Conservation (phyloP, 2,113 vertebrate genomes). For the Pollachius pollachius region DNA sequence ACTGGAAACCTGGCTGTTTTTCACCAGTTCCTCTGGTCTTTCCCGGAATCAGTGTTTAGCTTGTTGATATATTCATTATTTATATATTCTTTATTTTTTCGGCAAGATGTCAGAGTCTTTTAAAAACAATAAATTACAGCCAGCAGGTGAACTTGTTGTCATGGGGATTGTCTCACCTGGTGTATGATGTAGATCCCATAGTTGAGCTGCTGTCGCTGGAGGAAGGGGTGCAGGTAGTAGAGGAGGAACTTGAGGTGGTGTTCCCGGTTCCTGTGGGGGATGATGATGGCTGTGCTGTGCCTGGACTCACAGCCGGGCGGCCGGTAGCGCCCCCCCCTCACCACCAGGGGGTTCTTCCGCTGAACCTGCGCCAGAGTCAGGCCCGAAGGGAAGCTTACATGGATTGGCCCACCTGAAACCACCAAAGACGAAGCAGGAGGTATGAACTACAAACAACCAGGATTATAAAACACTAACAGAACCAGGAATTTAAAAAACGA, state of each 20-base stretch:
- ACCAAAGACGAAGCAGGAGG: background rate
- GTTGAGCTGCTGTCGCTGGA: slow-evolving; percentile 78
- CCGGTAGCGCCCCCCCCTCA: slow-evolving; percentile 73
- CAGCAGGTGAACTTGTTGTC: no score
- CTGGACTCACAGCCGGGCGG: slow-evolving; percentile 73
- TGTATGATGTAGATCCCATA: slow-evolving; percentile 82
- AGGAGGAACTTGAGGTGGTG: slow-evolving; percentile 78
- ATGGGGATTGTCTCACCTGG: slow-evolving; percentile 60
- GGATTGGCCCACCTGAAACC: slow-evolving; percentile 73
- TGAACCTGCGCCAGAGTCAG: slow-evolving; percentile 67
- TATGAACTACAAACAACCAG: background rate
- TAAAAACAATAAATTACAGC: no score
- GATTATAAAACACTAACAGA: background rate
- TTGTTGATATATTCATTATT: no score
- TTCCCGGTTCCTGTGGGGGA: slow-evolving; percentile 77
- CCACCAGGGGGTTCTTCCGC: slow-evolving; percentile 75
- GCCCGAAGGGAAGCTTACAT: slow-evolving; percentile 71
- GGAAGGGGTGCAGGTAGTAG: slow-evolving; percentile 79
- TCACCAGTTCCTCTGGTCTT: no score
- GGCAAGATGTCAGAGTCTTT: no score
- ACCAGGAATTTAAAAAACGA: background rate
- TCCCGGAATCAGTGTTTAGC: no score
- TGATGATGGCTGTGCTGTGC: slow-evolving; percentile 76
- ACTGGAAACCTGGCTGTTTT: no score
- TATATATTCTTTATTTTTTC: no score